These are phyloP conservation scores for Halcyon smyrnensis DNA, from an alignment of 2,797 vertebrate genomes.

Conservation along the genomic window DNA sequence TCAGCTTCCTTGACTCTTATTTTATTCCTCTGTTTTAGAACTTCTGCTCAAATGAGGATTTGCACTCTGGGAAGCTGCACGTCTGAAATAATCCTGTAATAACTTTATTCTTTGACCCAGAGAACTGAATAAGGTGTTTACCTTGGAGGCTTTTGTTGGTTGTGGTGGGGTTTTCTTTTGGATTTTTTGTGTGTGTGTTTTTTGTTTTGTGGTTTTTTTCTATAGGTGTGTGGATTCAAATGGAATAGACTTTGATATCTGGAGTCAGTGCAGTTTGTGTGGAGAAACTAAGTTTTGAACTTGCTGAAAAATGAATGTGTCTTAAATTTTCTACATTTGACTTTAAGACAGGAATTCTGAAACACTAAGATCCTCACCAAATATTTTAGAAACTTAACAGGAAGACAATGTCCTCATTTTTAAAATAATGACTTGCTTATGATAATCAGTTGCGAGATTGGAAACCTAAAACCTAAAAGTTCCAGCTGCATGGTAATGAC, in stretches of 20 bases:
- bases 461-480: background rate
- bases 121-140: background rate
- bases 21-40: background rate
- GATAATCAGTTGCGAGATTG: background rate
- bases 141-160: background rate
- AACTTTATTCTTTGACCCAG: background rate
- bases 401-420: background rate
- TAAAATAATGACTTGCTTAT: background rate
- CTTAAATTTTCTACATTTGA: background rate
- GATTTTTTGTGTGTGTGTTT: background rate
- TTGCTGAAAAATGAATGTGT: background rate
- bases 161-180: background rate
- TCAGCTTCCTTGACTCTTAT: background rate
- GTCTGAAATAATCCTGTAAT: background rate
- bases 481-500: background rate
- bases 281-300: background rate
- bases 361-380: background rate
- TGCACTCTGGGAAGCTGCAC: background rate
- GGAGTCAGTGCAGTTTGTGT: background rate
- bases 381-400: background rate
- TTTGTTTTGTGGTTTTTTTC: background rate
- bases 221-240: background rate
- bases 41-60: background rate
- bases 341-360: background rate
- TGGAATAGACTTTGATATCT: background rate